phyloP scores from a whole-genome alignment of 2,113 vertebrate genomes.

The Erinaceus europaeus region DNA sequence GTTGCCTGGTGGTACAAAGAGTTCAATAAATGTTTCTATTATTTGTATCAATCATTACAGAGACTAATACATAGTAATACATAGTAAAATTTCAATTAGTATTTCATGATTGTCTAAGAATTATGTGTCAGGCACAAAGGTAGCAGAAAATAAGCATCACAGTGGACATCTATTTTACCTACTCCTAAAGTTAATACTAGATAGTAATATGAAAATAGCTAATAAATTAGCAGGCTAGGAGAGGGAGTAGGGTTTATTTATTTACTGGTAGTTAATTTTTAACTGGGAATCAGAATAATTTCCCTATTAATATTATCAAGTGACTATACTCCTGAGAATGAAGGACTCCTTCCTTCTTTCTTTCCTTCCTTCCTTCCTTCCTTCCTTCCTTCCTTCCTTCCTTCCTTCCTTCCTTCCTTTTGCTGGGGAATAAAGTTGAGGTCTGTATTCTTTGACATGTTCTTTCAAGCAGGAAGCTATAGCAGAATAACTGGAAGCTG shows the following conservation, averaged over 20 bases:
- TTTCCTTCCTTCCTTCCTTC: neutral
- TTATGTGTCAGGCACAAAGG: neutral
- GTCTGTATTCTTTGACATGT: neutral
- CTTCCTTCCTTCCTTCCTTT: no score
- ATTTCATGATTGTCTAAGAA: neutral
- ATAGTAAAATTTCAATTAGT: neutral
- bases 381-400: no score
- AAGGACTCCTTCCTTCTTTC: neutral
- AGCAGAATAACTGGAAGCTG: neutral
- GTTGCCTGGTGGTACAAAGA: neutral
- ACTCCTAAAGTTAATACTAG: neutral
- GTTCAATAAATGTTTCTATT: neutral
- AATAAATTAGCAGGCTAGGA: constrained; percentile 37
- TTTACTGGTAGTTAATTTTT: constrained; percentile 40
- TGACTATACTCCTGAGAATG: constrained; percentile 29
- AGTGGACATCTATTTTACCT: no score
- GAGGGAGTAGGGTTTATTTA: constrained; percentile 23
- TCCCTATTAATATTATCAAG: constrained; percentile 40
- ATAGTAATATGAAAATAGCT: constrained; percentile 47
- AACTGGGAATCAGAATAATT: constrained; percentile 45
- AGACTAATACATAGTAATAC: neutral
- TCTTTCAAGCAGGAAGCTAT: neutral
- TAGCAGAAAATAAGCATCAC: neutral
- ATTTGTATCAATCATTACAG: neutral
- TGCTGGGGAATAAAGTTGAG: neutral